Percentiles rank a stretch among this genome's conserved stretches.
Evolutionary conservation across 2,113 vertebrate genomes (phyloP).

Genomic region (Bufo gargarizans): DNA sequence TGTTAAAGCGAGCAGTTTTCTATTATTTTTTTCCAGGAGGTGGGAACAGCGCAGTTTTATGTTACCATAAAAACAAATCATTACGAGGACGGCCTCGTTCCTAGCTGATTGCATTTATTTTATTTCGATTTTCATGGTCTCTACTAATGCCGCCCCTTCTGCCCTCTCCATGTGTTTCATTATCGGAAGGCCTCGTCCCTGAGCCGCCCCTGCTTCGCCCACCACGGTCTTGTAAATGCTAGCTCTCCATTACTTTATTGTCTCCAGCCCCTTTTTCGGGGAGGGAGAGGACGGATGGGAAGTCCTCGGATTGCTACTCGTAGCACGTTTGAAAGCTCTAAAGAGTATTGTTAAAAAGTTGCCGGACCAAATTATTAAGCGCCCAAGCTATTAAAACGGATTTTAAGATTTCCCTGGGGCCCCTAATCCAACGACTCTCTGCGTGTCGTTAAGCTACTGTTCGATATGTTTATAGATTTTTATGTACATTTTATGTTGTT

Average conservation of each 20-base stretch:
- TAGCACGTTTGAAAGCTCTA: constrained; percentile 49
- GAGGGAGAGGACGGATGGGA: constrained; percentile 40
- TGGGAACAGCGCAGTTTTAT: constrained; percentile 57
- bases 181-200: constrained; percentile 28
- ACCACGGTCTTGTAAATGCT: constrained; percentile 51
- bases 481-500: constrained; percentile 32
- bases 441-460: constrained; percentile 56
- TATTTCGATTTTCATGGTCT: constrained; percentile 53
- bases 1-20: constrained; percentile 28
- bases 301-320: constrained; percentile 34
- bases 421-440: constrained; percentile 58
- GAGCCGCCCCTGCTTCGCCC: constrained; percentile 29
- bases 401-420: constrained; percentile 57
- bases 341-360: constrained; percentile 56
- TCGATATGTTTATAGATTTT: constrained; percentile 50
- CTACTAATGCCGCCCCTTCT: constrained; percentile 39
- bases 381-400: constrained; percentile 48
- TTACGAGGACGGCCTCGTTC: constrained; percentile 53
- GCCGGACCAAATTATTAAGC: constrained; percentile 56
- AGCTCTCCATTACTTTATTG: constrained; percentile 41
- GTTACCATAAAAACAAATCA: constrained; percentile 59
- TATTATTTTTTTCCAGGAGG: constrained; percentile 55
- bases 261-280: constrained; percentile 40
- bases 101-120: constrained; percentile 56
- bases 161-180: constrained; percentile 56